Evolutionary conservation across 1,140 invertebrate species (phyloP).

Genomic region (Brachionus angularis): DNA sequence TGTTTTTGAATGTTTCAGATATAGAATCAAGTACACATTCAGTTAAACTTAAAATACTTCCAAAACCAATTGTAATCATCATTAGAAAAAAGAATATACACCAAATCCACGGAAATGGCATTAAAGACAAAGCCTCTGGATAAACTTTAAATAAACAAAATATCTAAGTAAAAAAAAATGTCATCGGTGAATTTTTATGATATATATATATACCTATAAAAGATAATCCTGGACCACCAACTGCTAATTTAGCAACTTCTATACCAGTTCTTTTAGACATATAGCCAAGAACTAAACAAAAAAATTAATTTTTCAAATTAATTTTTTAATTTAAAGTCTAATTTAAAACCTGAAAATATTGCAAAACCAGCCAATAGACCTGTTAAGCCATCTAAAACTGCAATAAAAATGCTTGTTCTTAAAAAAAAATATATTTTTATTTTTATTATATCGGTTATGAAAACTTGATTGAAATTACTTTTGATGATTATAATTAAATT

Average conservation of each 20-base stretch:
- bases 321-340: background rate
- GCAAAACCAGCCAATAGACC: slow-evolving; percentile 51
- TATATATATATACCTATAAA: slow-evolving; percentile 47
- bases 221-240: slow-evolving; percentile 33
- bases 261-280: slow-evolving; percentile 49
- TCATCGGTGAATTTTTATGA: slow-evolving; percentile 66
- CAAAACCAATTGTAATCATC: slow-evolving; percentile 89
- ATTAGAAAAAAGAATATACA: slow-evolving; percentile 96
- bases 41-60: slow-evolving; percentile 55
- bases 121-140: slow-evolving; percentile 74
- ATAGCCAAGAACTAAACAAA: slow-evolving; percentile 54
- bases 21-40: slow-evolving; percentile 31
- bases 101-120: slow-evolving; percentile 92
- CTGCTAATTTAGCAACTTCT: slow-evolving; percentile 52
- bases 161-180: slow-evolving; percentile 46
- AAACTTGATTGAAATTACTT: background rate
- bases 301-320: background rate
- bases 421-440: background rate
- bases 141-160: no score
- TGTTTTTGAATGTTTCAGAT: slow-evolving; percentile 17
- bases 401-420: slow-evolving; percentile 25
- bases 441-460: background rate
- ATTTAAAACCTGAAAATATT: slow-evolving; percentile 45
- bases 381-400: slow-evolving; percentile 61
- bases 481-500: slow-evolving; percentile 40